Base-by-base conservation (phyloP, 2,888 invertebrate species). In the Drosophila neotestacea region DNA sequence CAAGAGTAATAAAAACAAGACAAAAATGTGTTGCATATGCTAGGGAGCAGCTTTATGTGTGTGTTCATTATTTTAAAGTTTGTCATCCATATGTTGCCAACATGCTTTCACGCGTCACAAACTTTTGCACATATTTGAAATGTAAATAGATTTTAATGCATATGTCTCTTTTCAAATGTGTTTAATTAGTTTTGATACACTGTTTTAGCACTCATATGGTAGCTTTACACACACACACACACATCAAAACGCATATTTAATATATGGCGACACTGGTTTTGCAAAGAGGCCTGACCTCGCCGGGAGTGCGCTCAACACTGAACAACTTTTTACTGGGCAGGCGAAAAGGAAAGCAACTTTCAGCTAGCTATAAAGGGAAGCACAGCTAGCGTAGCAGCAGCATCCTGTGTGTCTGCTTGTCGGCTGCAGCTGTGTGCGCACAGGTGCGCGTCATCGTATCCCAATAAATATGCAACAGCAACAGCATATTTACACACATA, bases 381-480 rank as follows among this genome's bases (percentile, higher is more conserved):
- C 44, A 50, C 44, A 52, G 48, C 48, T 41, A 34, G 44, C 44
- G 30, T 39, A 38, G 48, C 48, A 59, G 69, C 72, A 78, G 77
- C 81, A 79, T 81, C 81, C 81, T 79, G 60, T 64, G 22, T 22
- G 44, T 41, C 46, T 46, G 36, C 22, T 34, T 6, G 56, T n/a
- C 70, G 36, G 66, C 79, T 75, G 77, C 77, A 79, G 70, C 76
- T 70, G 62, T 52, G 61, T 39, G 65, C 71, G 59, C 66, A 76
- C 80, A 83, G 84, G 84, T 80, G 80, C 72, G 63, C 73, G 60
- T 70, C 61, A 61, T 70, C 58, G 69, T 62, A 70, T 69, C 70
- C 83, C 88, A 70, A 63, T 76, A 85, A 79, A 82, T 89, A 89
- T 88, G 85, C 85, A 85, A 85, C 85, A 79, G 79, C 70, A 86